Conservation (phyloP, 1,140 invertebrate genomes). For the Trichogramma pretiosum region DNA sequence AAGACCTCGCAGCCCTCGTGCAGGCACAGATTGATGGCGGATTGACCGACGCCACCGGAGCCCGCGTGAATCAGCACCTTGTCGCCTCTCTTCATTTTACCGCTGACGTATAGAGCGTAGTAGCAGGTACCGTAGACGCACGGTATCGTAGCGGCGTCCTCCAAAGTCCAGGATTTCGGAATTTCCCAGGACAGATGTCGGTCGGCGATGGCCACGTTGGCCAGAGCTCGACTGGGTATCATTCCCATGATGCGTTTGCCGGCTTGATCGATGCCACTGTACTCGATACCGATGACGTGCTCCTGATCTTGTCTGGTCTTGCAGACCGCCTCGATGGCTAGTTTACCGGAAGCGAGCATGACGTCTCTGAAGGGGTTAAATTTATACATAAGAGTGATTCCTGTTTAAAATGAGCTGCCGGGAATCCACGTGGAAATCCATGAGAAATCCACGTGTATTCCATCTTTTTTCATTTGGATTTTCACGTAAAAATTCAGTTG, state of each 20-base stretch:
- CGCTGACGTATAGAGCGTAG: slow-evolving; percentile 56
- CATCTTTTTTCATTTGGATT: neutral
- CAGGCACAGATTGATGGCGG: slow-evolving; percentile 60
- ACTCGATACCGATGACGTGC: slow-evolving; percentile 63
- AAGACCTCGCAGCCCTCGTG: slow-evolving; percentile 53
- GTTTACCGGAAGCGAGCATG: slow-evolving; percentile 62
- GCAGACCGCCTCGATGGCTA: slow-evolving; percentile 53
- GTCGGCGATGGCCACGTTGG: slow-evolving; percentile 45
- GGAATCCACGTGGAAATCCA: too few species aligned
- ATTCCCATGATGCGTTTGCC: slow-evolving; percentile 62
- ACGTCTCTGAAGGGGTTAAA: slow-evolving; percentile 51
- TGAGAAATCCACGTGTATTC: neutral
- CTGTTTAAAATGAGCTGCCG: neutral
- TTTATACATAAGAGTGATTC: neutral
- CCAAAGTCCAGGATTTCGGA: slow-evolving; percentile 68
- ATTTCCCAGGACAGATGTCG: slow-evolving; percentile 56
- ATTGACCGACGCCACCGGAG: slow-evolving; percentile 64
- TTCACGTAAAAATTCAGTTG: neutral
- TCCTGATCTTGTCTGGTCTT: slow-evolving; percentile 51
- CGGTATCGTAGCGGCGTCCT: slow-evolving; percentile 77
- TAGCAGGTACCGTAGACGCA: slow-evolving; percentile 75
- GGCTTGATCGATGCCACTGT: slow-evolving; percentile 44
- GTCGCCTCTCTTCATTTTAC: slow-evolving; percentile 50
- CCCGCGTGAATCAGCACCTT: slow-evolving; percentile 62
- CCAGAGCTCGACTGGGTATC: slow-evolving; percentile 38